A percentile compares a stretch with the other conserved stretches of the same genome.
These are phyloP conservation scores for Ceramica pisi DNA, from an alignment of 2,888 invertebrate genomes.

Conservation along the genomic window DNA sequence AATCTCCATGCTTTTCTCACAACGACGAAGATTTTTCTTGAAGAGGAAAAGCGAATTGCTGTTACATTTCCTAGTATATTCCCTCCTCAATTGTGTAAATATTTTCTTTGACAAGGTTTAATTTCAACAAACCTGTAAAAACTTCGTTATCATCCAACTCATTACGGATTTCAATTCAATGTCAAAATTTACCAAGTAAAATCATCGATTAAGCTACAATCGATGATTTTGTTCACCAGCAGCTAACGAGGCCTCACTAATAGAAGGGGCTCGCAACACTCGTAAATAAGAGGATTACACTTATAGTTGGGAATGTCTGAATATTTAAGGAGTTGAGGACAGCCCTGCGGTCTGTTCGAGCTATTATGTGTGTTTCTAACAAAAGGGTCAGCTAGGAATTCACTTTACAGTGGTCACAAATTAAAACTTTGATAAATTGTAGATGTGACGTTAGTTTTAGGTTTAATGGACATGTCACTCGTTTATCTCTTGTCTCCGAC, in stretches of 20 bases:
- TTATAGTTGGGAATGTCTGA: too few species aligned
- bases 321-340: neutral
- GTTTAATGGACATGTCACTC: neutral
- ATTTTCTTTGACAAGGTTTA: slow-evolving; percentile 23
- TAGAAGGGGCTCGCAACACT: too few species aligned
- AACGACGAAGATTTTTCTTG: too few species aligned
- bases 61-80: neutral
- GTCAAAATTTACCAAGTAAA: too few species aligned
- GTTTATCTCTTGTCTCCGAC: too few species aligned
- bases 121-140: slow-evolving; percentile 10
- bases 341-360: neutral
- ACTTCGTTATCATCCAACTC: slow-evolving; percentile 14
- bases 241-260: too few species aligned
- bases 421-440: slow-evolving; percentile 8
- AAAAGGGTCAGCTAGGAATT: slow-evolving; percentile 10
- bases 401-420: slow-evolving; percentile 12
- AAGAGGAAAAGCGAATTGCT: too few species aligned
- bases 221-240: too few species aligned
- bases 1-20: too few species aligned
- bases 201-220: too few species aligned
- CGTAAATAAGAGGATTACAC: too few species aligned
- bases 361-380: neutral
- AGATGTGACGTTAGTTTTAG: neutral
- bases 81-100: slow-evolving; percentile 6
- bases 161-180: too few species aligned